phyloP scores from a whole-genome alignment of 2,888 invertebrate genomes.

The Epistrophe grossulariae region DNA sequence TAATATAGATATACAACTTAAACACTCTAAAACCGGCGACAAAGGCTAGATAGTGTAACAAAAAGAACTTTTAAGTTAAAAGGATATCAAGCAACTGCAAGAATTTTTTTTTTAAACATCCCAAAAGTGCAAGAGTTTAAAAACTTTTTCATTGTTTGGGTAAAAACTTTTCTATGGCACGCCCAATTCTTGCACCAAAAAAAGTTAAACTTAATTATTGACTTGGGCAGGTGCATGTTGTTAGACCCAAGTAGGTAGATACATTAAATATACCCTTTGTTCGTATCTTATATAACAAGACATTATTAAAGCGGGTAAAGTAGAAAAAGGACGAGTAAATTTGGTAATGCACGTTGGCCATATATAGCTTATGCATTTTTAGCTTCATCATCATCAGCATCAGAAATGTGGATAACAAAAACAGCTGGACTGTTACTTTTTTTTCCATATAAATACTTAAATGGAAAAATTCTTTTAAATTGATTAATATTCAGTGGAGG shows the following conservation, averaged over 20 bases:
- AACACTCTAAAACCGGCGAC: conserved; percentile 43
- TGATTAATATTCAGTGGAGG: conserved; percentile 72
- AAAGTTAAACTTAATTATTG: conserved; percentile 73
- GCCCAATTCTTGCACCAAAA: conserved; percentile 69
- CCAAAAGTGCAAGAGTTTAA: conserved; percentile 54
- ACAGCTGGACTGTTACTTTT: neutral
- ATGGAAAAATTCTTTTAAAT: conserved; percentile 45
- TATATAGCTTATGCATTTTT: neutral
- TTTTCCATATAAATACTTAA: neutral
- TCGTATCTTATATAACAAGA: conserved; percentile 7
- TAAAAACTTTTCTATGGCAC: conserved; percentile 57
- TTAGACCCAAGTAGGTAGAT: conserved; percentile 36
- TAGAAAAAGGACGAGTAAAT: neutral
- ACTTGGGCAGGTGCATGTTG: conserved; percentile 66
- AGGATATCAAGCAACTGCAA: conserved; percentile 57
- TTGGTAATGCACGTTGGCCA: conserved; percentile 6
- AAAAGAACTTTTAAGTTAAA: conserved; percentile 57
- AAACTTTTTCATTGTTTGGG: conserved; percentile 68
- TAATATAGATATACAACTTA: conserved; percentile 10
- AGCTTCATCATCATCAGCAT: conserved; percentile 21
- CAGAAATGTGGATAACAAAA: conserved; percentile 3
- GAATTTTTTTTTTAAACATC: neutral
- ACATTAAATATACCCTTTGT: neutral
- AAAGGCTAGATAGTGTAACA: conserved; percentile 47
- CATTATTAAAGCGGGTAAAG: conserved; percentile 32